Evolutionary conservation across 2,797 vertebrate genomes (phyloP), one percentile per base, ranked within the genome.

Genomic region (Lagorchestes hirsutus): DNA sequence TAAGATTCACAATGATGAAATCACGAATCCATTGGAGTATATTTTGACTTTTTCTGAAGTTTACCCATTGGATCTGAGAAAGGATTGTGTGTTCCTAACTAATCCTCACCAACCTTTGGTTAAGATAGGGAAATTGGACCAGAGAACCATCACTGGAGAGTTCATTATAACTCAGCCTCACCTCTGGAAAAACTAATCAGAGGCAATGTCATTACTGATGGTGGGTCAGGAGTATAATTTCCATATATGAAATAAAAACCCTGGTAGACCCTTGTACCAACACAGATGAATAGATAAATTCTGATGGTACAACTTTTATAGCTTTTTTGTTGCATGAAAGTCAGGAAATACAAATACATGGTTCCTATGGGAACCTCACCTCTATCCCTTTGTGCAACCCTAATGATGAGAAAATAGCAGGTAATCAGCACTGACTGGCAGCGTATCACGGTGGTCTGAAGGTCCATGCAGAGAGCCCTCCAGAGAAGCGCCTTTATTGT

Each of bases 361-460:
- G 93, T 97, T 97, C 67, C 94, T 93, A 96, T 97, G 95, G 95
- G 91, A 96, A 95, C 94, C 54, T 97, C 46, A 96, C 58, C n/a
- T 97, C 40, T 96, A 91, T 96, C 92, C n/a, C 55, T 96, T 97
- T 95, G 34, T 96, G 59, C 92, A 95, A 93, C 11, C 96, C 54
- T 95, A 95, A 94, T 93, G 93, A 96, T 97, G 96, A 94, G 92
- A 97, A 95, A 96, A 97, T 95, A 96, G 12, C 90, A 97, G 56
- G 52, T 92, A 96, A 96, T 95, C 91, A 95, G 57, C 55, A 94
- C 92, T 97, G 92, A 97, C 92, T 94, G 58, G 62, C 91, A 93
- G 92, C 96, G 92, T 96, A 94, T 56, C 54, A 96, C 54, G 22
- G 92, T 95, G 96, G 91, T 93, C 52, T 67, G 54, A 95, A 93